A percentile compares a stretch with the other conserved stretches of the same genome.
These are phyloP conservation scores for Lichenostomus cassidix DNA, from an alignment of 2,113 vertebrate genomes.

Conservation along the genomic window DNA sequence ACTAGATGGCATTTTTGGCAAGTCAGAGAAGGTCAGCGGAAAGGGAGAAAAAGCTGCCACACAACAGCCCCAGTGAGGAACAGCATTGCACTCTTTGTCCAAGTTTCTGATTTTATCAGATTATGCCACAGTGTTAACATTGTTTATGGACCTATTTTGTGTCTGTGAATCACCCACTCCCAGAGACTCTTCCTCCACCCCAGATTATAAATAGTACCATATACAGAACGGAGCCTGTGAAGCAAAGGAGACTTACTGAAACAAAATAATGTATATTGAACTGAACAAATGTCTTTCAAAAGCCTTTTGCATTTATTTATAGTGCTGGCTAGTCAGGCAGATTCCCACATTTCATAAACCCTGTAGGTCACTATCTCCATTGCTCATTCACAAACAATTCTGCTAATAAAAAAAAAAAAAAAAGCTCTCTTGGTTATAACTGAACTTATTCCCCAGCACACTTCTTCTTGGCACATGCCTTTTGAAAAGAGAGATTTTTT, in stretches of 20 bases:
- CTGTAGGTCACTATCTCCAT: conserved; percentile 17
- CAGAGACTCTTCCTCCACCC: conserved; percentile 29
- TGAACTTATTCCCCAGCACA: not conserved
- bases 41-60: not conserved
- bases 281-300: conserved; percentile 25
- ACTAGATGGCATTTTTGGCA: not conserved
- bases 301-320: conserved; percentile 32
- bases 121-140: conserved; percentile 55
- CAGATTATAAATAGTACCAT: conserved; percentile 53
- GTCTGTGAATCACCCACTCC: conserved; percentile 44
- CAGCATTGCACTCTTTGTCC: not conserved
- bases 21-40: not conserved
- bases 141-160: conserved; percentile 52
- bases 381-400: conserved; percentile 51
- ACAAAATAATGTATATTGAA: conserved; percentile 20
- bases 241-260: conserved; percentile 10
- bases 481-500: not conserved
- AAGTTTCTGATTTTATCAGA: conserved; percentile 41
- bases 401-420: not conserved
- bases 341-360: conserved; percentile 34
- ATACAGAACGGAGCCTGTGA: conserved; percentile 6
- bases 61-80: not conserved
- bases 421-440: not conserved
- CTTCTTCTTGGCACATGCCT: not conserved
- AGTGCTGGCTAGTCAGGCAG: conserved; percentile 33